Conservation (phyloP, 2,888 invertebrate genomes). For the Nesidiocoris tenuis region DNA sequence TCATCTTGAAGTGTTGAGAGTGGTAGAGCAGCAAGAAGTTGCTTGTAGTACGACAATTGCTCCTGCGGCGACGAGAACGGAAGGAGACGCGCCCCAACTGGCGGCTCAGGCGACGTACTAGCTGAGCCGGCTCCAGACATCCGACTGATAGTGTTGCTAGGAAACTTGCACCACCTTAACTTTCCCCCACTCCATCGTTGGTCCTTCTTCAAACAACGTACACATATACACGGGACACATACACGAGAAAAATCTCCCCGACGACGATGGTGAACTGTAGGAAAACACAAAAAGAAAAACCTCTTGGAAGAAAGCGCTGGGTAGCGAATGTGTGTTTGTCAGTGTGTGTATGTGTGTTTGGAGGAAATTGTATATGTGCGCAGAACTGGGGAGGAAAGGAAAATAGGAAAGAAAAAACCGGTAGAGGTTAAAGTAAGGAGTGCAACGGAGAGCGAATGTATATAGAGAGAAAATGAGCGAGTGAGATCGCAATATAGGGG, state of each 20-base stretch:
- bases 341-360: neutral
- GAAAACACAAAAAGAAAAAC: constrained; percentile 31
- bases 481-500: constrained; percentile 1
- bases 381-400: neutral
- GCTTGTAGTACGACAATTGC: constrained; percentile 61
- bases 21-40: constrained; percentile 51
- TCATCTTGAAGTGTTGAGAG: constrained; percentile 44
- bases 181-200: constrained; percentile 43
- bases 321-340: neutral
- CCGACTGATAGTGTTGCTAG: constrained; percentile 50
- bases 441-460: neutral
- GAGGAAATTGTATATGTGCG: constrained; percentile 4
- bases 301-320: neutral
- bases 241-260: constrained; percentile 38
- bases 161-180: constrained; percentile 48
- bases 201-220: constrained; percentile 42
- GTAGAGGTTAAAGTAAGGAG: neutral
- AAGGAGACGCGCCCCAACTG: constrained; percentile 24
- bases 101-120: constrained; percentile 44
- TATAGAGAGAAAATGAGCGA: neutral
- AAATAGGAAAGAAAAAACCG: neutral
- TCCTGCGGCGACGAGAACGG: constrained; percentile 25
- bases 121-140: constrained; percentile 46
- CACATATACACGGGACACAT: constrained; percentile 46
- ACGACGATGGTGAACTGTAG: neutral